These are phyloP conservation scores for Lochmaea crataegi DNA, from an alignment of 2,888 invertebrate genomes.

Conservation along the genomic window DNA sequence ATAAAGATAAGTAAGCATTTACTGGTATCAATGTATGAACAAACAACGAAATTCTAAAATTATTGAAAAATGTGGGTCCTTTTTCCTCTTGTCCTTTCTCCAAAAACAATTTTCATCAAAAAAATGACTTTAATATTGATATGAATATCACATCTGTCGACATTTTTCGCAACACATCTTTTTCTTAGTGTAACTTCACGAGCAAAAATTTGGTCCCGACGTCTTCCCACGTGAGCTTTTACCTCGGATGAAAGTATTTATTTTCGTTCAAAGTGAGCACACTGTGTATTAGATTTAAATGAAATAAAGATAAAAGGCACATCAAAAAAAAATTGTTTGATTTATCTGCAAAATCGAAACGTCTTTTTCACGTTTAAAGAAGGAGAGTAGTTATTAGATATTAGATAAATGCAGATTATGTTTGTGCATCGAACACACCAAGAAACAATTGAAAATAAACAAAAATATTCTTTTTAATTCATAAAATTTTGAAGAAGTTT, in stretches of 20 bases:
- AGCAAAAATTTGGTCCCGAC: background rate
- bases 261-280: background rate
- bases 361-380: background rate
- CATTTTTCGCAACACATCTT: background rate
- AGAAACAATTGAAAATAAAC: too few relatives aligned
- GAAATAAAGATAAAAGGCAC: background rate
- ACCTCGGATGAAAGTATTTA: background rate
- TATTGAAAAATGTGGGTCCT: too few relatives aligned
- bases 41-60: too few relatives aligned
- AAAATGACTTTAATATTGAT: too few relatives aligned
- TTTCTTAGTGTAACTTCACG: background rate
- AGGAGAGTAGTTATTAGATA: background rate
- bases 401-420: background rate
- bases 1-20: too few relatives aligned
- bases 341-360: background rate
- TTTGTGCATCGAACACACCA: background rate
- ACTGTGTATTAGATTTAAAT: background rate
- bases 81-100: too few relatives aligned
- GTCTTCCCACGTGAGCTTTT: background rate
- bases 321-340: background rate
- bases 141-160: too few relatives aligned
- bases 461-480: too few relatives aligned
- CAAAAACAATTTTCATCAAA: too few relatives aligned
- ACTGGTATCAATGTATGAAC: too few relatives aligned
- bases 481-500: too few relatives aligned